A percentile compares a stretch with the other conserved stretches of the same genome.
phyloP scores from a whole-genome alignment of 2,113 vertebrate genomes.

The Platysteira castanea region DNA sequence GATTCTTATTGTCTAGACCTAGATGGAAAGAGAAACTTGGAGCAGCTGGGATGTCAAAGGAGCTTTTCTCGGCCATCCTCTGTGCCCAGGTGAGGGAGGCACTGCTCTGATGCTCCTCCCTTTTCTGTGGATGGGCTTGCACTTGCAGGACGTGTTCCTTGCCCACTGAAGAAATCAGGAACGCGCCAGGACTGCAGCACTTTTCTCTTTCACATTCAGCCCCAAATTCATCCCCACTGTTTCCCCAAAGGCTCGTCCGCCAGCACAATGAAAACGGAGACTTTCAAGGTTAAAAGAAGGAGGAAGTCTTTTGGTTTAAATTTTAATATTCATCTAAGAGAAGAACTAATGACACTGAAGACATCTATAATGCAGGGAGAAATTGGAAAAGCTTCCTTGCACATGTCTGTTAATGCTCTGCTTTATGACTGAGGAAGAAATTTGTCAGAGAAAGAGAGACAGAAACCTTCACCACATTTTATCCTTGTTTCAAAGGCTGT shows the following conservation, averaged over 20 bases:
- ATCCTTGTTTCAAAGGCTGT: not conserved
- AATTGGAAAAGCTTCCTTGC: not conserved
- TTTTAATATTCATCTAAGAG: conserved; percentile 26
- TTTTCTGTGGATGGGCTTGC: not conserved
- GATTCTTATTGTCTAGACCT: not conserved
- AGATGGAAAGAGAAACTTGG: not conserved
- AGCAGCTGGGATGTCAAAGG: not conserved
- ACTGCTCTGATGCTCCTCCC: not conserved
- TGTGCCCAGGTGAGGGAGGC: not conserved
- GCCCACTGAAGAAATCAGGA: not conserved
- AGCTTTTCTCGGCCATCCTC: not conserved
- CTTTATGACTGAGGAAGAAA: conserved; percentile 12
- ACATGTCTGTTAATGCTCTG: not conserved
- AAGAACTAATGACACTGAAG: conserved; percentile 22
- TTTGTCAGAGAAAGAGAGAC: not conserved
- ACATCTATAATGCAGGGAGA: conserved; percentile 16
- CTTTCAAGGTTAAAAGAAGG: conserved; percentile 39
- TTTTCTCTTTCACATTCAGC: not conserved
- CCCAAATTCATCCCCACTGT: not conserved
- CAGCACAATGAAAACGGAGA: not conserved
- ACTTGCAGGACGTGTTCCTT: not conserved
- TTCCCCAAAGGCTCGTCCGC: not conserved
- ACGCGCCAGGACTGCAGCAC: not conserved
- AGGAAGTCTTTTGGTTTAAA: conserved; percentile 44
- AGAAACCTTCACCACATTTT: not conserved